phyloP scores from a whole-genome alignment of 2,888 invertebrate species.

The Ennomos quercinarius region DNA sequence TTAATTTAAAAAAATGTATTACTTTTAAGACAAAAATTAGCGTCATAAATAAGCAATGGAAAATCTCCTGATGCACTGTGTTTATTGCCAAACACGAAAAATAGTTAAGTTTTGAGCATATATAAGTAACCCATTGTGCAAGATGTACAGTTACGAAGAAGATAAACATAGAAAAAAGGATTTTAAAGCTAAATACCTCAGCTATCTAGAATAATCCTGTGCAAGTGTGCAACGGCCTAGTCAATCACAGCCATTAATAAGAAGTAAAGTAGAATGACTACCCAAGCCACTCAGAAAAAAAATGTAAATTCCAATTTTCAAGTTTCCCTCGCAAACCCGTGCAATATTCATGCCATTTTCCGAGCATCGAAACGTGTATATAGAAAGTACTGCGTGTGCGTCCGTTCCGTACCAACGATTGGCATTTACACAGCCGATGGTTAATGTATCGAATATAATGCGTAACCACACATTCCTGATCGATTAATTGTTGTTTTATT shows the following conservation, averaged over 20 bases:
- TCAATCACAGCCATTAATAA: neutral
- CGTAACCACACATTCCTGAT: conserved; percentile 54
- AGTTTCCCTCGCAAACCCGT: conserved; percentile 32
- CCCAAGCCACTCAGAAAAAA: conserved; percentile 6
- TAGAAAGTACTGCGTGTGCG: conserved; percentile 73
- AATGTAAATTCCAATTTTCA: conserved; percentile 26
- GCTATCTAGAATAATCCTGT: no score
- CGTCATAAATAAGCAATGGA: no score
- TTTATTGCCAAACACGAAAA: no score
- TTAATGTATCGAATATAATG: conserved; percentile 56
- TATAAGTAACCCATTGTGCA: no score
- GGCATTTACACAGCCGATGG: conserved; percentile 64
- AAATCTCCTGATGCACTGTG: no score
- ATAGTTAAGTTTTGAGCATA: no score
- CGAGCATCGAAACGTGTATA: conserved; percentile 37
- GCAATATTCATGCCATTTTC: conserved; percentile 41
- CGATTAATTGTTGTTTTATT: conserved; percentile 33
- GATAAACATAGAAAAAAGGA: no score
- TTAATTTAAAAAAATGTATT: no score
- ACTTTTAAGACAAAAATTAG: no score
- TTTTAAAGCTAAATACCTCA: no score
- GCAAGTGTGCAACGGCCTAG: neutral
- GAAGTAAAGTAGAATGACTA: neutral
- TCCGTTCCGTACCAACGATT: conserved; percentile 69
- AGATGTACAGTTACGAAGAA: no score